Evolutionary conservation across 2,113 vertebrate genomes (phyloP).

Genomic region (Oceanites oceanicus): DNA sequence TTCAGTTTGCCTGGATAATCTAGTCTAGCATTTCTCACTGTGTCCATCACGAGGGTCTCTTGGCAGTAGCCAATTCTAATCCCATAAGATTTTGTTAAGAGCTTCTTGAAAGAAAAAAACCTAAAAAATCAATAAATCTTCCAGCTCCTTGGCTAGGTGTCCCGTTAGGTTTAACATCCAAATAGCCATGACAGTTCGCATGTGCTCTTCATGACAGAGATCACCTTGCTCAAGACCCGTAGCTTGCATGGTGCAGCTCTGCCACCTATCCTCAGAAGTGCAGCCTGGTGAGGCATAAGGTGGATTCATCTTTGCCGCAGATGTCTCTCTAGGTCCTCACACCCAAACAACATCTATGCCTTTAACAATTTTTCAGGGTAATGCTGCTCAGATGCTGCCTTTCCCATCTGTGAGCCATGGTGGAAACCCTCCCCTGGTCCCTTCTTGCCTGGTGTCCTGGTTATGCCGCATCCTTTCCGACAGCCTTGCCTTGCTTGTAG

Average conservation of each 20-base stretch:
- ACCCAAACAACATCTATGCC: neutral
- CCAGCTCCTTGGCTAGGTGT: neutral
- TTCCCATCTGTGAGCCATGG: fast-evolving
- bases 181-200: neutral
- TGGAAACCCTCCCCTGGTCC: neutral
- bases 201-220: fast-evolving
- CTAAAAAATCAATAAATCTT: neutral
- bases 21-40: neutral
- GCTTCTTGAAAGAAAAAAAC: neutral
- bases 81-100: conserved; percentile 4
- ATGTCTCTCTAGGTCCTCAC: neutral
- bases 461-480: neutral
- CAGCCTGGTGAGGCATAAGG: neutral
- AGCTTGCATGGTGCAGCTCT: neutral
- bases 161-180: neutral
- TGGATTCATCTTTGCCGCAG: neutral
- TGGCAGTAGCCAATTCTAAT: conserved; percentile 32
- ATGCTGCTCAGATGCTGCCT: neutral
- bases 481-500: neutral
- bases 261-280: neutral
- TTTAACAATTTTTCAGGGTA: neutral
- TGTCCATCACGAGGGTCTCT: neutral
- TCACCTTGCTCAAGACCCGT: fast-evolving
- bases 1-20: neutral
- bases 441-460: fast-evolving